These are phyloP conservation scores for Pipra filicauda DNA, from an alignment of 2,113 vertebrate species.

Conservation along the genomic window DNA sequence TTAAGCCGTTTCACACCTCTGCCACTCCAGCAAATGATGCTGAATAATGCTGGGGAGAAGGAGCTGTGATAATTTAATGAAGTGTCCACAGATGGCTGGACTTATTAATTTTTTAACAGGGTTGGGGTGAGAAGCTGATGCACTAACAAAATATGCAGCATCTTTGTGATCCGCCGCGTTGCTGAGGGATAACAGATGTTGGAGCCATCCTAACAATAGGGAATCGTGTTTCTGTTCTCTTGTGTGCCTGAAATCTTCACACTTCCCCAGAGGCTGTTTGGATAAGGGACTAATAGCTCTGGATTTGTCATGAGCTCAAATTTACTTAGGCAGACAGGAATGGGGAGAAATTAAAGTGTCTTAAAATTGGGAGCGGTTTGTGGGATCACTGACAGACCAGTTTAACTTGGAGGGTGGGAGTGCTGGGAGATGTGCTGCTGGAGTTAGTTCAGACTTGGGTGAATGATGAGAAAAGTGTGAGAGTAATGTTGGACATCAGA, in stretches of 20 bases:
- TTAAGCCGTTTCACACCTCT: constrained; percentile 40
- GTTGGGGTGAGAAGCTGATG: background rate
- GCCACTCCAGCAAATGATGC: constrained; percentile 17
- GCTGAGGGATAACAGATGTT: constrained; percentile 12
- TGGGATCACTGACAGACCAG: background rate
- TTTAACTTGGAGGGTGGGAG: background rate
- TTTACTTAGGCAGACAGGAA: background rate
- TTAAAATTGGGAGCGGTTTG: background rate
- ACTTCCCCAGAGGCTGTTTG: background rate
- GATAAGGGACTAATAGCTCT: background rate
- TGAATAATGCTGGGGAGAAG: constrained; percentile 12
- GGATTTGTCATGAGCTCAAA: background rate
- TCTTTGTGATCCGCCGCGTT: background rate
- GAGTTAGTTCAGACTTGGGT: background rate
- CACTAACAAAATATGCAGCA: background rate
- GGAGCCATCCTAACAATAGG: background rate
- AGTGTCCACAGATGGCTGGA: constrained; percentile 46
- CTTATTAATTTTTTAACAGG: constrained; percentile 41
- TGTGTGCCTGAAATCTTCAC: background rate
- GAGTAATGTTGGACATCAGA: background rate
- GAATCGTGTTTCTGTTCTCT: background rate
- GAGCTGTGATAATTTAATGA: constrained; percentile 53
- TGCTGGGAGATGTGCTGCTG: background rate
- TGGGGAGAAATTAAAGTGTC: background rate
- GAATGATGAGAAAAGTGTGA: background rate